Percentiles rank a stretch among this genome's conserved stretches.
phyloP scores from a whole-genome alignment of 2,888 invertebrate genomes.

The Corbicula japonica region DNA sequence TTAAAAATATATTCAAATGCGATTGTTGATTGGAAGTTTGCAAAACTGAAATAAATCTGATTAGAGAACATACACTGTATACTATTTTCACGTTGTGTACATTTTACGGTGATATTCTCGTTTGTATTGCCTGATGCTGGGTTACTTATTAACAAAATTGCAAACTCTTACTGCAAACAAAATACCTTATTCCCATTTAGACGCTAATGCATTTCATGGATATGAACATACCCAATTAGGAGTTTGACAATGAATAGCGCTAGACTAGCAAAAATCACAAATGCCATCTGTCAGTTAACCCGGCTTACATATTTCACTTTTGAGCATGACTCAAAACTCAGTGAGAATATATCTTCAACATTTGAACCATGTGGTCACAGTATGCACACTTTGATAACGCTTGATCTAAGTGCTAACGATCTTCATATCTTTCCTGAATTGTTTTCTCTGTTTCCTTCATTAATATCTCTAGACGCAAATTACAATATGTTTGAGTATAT shows the following conservation, averaged over 20 bases:
- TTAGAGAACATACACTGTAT: too few relatives aligned
- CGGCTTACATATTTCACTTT: neutral
- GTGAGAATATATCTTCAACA: neutral
- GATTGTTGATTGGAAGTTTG: too few relatives aligned
- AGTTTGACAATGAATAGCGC: neutral
- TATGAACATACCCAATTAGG: neutral
- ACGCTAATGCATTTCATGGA: neutral
- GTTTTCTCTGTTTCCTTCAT: conserved; percentile 1
- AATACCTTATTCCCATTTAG: neutral
- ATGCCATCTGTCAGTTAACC: neutral
- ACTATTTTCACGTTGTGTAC: too few relatives aligned
- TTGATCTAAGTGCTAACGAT: neutral
- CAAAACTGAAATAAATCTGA: too few relatives aligned
- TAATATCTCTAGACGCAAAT: neutral
- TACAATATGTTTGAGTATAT: neutral
- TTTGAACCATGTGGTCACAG: conserved; percentile 3
- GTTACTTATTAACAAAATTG: neutral
- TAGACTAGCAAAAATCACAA: neutral
- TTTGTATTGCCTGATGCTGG: too few relatives aligned
- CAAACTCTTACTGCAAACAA: neutral
- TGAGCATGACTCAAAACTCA: neutral
- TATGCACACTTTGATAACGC: too few relatives aligned
- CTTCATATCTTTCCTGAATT: neutral
- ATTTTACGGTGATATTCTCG: too few relatives aligned
- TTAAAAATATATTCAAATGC: too few relatives aligned